Evolutionary conservation across 2,888 invertebrate species (phyloP).

Genomic region (Scelioninae gen. 1): DNA sequence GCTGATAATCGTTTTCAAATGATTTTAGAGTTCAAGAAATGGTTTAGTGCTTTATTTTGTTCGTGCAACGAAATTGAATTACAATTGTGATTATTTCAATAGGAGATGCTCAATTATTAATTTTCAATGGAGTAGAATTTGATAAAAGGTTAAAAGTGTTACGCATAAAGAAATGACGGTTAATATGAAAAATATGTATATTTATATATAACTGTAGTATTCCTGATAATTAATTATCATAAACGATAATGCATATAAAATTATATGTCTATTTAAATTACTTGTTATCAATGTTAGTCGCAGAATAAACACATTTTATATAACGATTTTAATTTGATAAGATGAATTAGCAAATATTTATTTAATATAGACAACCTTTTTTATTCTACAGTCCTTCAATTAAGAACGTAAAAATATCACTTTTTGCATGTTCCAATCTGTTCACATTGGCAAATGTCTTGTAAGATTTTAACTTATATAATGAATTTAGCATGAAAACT

Average conservation of each 20-base stretch:
- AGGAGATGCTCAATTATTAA: neutral
- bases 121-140: neutral
- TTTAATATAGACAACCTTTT: neutral
- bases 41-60: neutral
- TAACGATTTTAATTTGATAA: constrained; percentile 19
- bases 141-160: no score
- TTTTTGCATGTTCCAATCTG: no score
- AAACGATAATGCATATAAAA: constrained; percentile 6
- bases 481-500: no score
- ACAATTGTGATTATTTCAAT: neutral
- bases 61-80: neutral
- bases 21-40: neutral
- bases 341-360: constrained; percentile 14
- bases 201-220: constrained; percentile 1
- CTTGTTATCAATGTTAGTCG: constrained; percentile 2
- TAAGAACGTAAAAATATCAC: no score
- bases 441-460: no score
- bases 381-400: no score
- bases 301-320: constrained; percentile 2
- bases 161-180: neutral
- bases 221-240: neutral
- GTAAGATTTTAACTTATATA: no score
- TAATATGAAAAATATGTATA: neutral
- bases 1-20: constrained; percentile 16
- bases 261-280: constrained; percentile 3